Conservation (phyloP, 2,888 invertebrate species). For the Myopa tessellatipennis region DNA sequence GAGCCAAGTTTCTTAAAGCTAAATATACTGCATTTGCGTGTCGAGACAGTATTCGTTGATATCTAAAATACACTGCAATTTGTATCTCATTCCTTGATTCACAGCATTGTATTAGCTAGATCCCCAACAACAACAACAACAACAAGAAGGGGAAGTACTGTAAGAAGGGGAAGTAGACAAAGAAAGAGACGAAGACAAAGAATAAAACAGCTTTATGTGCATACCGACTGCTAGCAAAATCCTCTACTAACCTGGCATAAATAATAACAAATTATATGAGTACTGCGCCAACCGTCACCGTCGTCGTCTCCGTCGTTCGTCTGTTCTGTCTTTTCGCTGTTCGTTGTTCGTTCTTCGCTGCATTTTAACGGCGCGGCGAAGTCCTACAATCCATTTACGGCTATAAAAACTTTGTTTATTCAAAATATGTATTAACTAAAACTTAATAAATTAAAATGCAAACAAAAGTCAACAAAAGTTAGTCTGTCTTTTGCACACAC, state of each 20-base stretch:
- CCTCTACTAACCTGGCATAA: constrained; percentile 8
- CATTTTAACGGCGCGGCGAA: not conserved
- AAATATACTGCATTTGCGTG: constrained; percentile 32
- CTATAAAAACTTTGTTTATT: constrained; percentile 14
- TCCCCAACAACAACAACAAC: no score
- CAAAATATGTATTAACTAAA: constrained; percentile 25
- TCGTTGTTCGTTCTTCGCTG: not conserved
- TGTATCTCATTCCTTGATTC: not conserved
- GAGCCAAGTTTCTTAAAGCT: not conserved
- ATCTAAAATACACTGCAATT: constrained; percentile 16
- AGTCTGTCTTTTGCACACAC: constrained; percentile 16
- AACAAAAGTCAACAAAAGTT: constrained; percentile 39
- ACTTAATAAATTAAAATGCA: constrained; percentile 31
- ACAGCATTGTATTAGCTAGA: no score
- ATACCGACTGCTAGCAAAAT: not conserved
- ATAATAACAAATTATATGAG: constrained; percentile 17
- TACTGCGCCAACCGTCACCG: not conserved
- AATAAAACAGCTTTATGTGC: not conserved
- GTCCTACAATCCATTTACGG: not conserved
- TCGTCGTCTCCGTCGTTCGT: not conserved
- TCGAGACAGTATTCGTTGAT: constrained; percentile 8
- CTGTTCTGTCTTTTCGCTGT: no score
- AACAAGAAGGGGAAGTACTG: no score
- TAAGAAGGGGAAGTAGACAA: not conserved
- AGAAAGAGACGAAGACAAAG: constrained; percentile 33